Conservation (phyloP, 2,888 invertebrate species). For the Tineola bisselliella region DNA sequence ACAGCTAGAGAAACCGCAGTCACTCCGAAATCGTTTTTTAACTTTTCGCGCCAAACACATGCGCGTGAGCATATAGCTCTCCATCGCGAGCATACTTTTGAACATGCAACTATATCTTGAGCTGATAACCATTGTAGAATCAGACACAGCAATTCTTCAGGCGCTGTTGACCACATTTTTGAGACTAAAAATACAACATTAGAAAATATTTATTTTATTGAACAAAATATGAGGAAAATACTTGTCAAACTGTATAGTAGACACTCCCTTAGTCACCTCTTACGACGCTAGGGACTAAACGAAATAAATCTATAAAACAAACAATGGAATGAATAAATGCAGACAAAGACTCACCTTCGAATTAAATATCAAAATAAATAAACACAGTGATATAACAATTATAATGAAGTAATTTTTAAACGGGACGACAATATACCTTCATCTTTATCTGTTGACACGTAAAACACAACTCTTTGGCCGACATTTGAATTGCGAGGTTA, state of each 20-base stretch:
- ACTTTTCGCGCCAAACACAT: not conserved
- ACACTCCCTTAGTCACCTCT: too few relatives aligned
- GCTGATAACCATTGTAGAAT: not conserved
- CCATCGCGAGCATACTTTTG: not conserved
- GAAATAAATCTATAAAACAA: too few relatives aligned
- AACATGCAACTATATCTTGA: not conserved
- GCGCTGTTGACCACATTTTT: not conserved
- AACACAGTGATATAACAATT: too few relatives aligned
- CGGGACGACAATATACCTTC: too few relatives aligned
- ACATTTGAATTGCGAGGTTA: not conserved
- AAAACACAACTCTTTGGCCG: not conserved
- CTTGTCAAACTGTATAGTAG: too few relatives aligned
- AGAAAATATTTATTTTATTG: too few relatives aligned
- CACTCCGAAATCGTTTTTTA: not conserved
- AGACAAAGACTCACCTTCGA: too few relatives aligned
- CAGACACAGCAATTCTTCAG: not conserved
- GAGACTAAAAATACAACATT: not conserved
- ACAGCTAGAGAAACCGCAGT: not conserved
- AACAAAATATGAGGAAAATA: too few relatives aligned
- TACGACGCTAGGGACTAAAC: too few relatives aligned
- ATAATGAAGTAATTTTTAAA: too few relatives aligned
- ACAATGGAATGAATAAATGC: too few relatives aligned
- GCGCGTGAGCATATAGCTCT: not conserved
- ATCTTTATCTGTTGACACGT: not conserved
- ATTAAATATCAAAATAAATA: too few relatives aligned